Evolutionary conservation across 2,113 vertebrate species (phyloP), one percentile per base, ranked within the genome.

Genomic region (Melanocharis versteri): DNA sequence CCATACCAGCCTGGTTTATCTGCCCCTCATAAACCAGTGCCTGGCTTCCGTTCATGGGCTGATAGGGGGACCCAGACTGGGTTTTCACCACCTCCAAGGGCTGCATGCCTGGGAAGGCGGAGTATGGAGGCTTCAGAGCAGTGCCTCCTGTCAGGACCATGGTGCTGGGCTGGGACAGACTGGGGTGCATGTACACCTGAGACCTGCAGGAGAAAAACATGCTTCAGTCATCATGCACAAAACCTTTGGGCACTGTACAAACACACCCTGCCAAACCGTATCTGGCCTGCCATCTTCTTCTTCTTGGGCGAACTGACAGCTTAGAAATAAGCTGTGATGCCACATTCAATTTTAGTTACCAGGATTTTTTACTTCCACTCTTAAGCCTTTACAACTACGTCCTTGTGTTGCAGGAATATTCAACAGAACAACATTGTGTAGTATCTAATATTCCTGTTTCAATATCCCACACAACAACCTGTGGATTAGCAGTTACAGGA

Each of bases 121-220:
- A 99, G 96, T 99, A 99, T 0, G 99, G 99, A 60, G 99, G 98
- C 93, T 99, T 99, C 76, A 99, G 97, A 82, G 99, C 98, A 16
- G 98, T 99, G 83, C 99, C 99, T 5, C 99, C 99, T 0, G 99
- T 99, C 85, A 99, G 98, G 94, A 99, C 99, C 99, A 99, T 99
- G 89, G 99, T 98, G 96, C 96, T 99, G 93, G 99, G 98, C 14
- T 99, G 99, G 23, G 99, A 99, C 93, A 99, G 98, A 98, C 99
- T 99, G 90, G 99, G 99, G 90, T 99, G 99, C 99, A 99, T 99
- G 95, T 99, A 99, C 96, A 99, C 98, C 98, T 99, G 99, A 97
- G 99, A 99, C 95, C 99, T 99, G 96, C 42, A 82, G 61, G 69
- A 79, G 68, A 84, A 66, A 78, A 16, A 61, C 20, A 68, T 0